A percentile compares a stretch with the other conserved stretches of the same genome.
phyloP scores from a whole-genome alignment of 64 coral and sea anemone genomes.

The Stylophora pistillata region DNA sequence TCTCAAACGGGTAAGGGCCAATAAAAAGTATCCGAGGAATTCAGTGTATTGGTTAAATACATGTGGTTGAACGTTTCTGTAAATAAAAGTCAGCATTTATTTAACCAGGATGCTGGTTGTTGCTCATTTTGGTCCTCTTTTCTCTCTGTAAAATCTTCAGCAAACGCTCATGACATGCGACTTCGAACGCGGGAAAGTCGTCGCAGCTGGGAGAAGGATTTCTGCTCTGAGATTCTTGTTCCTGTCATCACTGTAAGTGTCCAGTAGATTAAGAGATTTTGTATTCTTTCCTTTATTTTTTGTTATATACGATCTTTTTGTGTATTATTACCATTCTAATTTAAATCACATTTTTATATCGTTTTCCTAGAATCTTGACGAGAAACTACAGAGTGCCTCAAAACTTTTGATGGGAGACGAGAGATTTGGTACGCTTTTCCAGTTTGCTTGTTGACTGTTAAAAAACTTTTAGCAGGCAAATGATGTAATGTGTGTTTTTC shows the following conservation, averaged over 20 bases:
- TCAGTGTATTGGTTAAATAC: no score
- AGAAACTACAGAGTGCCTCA: constrained; percentile 6
- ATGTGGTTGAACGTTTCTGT: no score
- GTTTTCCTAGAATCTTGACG: constrained; percentile 16
- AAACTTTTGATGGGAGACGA: constrained; percentile 28
- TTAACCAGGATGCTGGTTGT: no score
- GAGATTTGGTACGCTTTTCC: constrained; percentile 1
- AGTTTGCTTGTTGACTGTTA: neutral
- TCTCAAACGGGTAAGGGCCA: no score
- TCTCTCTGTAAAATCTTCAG: neutral
- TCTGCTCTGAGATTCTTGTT: constrained; percentile 5
- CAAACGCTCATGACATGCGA: constrained; percentile 1
- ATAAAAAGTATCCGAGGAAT: no score
- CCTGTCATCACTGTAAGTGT: constrained; percentile 10
- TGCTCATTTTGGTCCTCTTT: no score
- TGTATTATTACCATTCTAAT: neutral
- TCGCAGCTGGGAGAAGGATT: constrained; percentile 35
- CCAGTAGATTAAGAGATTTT: neutral
- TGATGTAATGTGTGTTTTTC: no score
- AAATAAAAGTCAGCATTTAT: no score
- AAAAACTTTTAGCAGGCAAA: no score
- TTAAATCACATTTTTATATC: neutral
- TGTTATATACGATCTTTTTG: no score
- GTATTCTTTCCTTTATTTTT: neutral
- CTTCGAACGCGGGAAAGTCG: constrained; percentile 32